These are phyloP conservation scores for Sisyra nigra DNA, from an alignment of 2,888 invertebrate species.

Conservation along the genomic window DNA sequence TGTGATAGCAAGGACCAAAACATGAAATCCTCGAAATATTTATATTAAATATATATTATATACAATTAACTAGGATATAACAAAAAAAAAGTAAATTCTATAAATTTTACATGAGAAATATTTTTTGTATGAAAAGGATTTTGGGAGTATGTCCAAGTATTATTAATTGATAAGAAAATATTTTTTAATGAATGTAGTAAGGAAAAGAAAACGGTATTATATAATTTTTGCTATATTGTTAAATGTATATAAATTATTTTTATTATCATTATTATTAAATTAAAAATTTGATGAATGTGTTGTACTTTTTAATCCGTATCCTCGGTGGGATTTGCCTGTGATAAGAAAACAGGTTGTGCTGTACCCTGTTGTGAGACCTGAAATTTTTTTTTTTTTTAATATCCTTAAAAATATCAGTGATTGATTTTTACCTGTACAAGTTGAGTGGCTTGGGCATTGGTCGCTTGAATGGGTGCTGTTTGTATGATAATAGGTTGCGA, in stretches of 20 bases:
- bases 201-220: no score
- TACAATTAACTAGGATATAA: no score
- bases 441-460: constrained; percentile 39
- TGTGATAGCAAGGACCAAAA: no score
- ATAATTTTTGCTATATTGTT: not conserved
- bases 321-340: constrained; percentile 20
- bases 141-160: no score
- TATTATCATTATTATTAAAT: not conserved
- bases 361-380: constrained; percentile 23
- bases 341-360: constrained; percentile 24
- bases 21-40: no score
- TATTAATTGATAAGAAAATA: not conserved
- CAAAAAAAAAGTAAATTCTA: no score
- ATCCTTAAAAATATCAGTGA: not conserved
- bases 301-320: not conserved
- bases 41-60: no score
- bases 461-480: constrained; percentile 33
- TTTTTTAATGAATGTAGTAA: constrained; percentile 1
- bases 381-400: constrained; percentile 11
- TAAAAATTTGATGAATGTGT: not conserved
- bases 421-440: constrained; percentile 41
- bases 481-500: constrained; percentile 64
- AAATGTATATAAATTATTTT: not conserved
- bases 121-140: no score
- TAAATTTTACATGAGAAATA: no score